phyloP scores from a whole-genome alignment of 2,888 invertebrate species.

The Pollenia griseotomentosa region DNA sequence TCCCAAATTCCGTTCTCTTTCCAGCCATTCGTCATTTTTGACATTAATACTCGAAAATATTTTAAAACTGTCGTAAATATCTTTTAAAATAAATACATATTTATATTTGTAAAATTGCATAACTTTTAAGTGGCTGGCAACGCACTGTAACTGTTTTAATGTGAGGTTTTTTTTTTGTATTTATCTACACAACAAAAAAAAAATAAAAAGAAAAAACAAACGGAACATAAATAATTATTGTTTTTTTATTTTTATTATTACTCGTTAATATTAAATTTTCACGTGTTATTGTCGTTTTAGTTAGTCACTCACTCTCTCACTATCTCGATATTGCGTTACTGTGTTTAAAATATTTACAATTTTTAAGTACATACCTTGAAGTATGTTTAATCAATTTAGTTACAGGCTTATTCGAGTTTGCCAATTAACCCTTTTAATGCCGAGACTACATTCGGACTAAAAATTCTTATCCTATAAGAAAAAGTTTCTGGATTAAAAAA shows the following conservation, averaged over 20 bases:
- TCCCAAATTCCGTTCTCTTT: constrained; percentile 20
- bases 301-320: background rate
- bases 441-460: background rate
- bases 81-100: background rate
- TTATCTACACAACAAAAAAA: background rate
- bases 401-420: background rate
- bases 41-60: constrained; percentile 17
- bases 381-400: background rate
- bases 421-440: background rate
- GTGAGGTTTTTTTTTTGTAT: background rate
- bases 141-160: constrained; percentile 46
- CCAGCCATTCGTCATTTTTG: constrained; percentile 16
- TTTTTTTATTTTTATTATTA: constrained; percentile 40
- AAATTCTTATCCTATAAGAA: too few relatives aligned
- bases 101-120: constrained; percentile 53
- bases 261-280: constrained; percentile 39
- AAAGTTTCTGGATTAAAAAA: too few relatives aligned
- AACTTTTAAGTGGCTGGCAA: constrained; percentile 52
- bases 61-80: background rate
- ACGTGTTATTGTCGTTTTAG: constrained; percentile 23
- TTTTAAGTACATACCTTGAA: background rate
- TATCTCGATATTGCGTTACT: background rate
- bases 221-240: constrained; percentile 41
- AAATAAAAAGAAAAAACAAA: background rate
- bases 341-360: background rate